Evolutionary conservation across 2,888 invertebrate genomes (phyloP).

Genomic region (Cyaniris semiargus): DNA sequence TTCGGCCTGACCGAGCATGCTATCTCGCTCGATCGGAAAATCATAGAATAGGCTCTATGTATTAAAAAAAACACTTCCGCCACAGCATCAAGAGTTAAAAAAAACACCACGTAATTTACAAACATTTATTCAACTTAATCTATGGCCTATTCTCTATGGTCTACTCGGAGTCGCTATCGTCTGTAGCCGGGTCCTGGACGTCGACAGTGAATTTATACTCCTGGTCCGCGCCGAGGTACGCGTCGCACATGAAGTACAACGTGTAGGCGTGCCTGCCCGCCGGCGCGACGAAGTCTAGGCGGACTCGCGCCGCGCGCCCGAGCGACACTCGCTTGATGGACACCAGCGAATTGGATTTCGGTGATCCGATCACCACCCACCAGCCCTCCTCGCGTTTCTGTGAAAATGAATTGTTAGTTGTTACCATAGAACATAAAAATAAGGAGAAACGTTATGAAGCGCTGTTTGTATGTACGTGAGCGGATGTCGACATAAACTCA

Average conservation of each 20-base stretch:
- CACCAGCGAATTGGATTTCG: conserved; percentile 94
- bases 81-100: too few species aligned
- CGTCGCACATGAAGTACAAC: conserved; percentile 99
- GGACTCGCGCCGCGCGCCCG: conserved; percentile 92
- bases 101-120: neutral
- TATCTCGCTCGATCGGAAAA: too few species aligned
- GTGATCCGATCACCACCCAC: conserved; percentile 99
- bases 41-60: too few species aligned
- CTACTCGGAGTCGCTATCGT: conserved; percentile 50
- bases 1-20: too few species aligned
- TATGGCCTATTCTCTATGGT: neutral
- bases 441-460: too few species aligned
- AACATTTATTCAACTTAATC: conserved; percentile 4
- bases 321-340: conserved; percentile 98
- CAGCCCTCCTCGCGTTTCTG: conserved; percentile 95
- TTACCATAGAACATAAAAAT: too few species aligned
- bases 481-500: too few species aligned
- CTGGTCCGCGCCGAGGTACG: conserved; percentile 99
- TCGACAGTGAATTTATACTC: conserved; percentile 96
- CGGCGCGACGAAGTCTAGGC: conserved; percentile 94
- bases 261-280: conserved; percentile 95
- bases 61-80: too few species aligned
- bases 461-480: too few species aligned
- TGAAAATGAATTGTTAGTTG: neutral
- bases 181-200: conserved; percentile 81